Evolutionary conservation across 2,113 vertebrate species (phyloP), one percentile per base, ranked within the genome.

Genomic region (Phylloscopus trochiloides): DNA sequence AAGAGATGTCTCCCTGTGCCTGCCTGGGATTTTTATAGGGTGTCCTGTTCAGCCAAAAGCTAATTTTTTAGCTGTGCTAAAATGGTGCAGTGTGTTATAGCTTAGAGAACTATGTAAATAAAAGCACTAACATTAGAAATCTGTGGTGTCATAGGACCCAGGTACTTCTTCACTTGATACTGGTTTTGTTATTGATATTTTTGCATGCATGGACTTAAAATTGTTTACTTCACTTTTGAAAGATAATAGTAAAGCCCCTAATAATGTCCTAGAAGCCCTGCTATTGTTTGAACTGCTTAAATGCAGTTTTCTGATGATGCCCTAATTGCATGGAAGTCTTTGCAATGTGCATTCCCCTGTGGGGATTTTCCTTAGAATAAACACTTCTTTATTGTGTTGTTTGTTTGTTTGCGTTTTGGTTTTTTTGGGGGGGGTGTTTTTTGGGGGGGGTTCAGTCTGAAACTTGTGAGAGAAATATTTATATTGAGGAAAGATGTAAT

Each of bases 11-110:
- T 78, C 8, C 81, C 32, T 75, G 29, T 73, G 80, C 82, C 96
- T 78, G 85, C 74, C 83, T 81, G 65, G 31, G 86, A 8, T 72
- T 90, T 90, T 95, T 96, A 91, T 72, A 47, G 83, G 62, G 45
- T 92, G 59, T 74, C 75, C 58, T 92, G 32, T 68, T 87, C 67
- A 93, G 86, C 92, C 92, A 90, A 77, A 77, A 89, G 66, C 83
- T 96, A 40, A 77, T 96, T 97, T 96, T 63, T 70, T 88, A 82
- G 6, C 66, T 40, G 45, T 68, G 95, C 93, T 94, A 72, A 92
- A 92, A 76, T 36, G 72, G 87, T 94, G 80, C 82, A 18, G 86
- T 26, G 1, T 59, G 52, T 38, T 84, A 71, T 67, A 91, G 58
- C 75, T 90, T 83, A 71, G 77, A 54, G 74, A 84, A 6, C 29